Base-by-base conservation (phyloP, 2,113 vertebrate genomes). In the Brevimyrus niger region DNA sequence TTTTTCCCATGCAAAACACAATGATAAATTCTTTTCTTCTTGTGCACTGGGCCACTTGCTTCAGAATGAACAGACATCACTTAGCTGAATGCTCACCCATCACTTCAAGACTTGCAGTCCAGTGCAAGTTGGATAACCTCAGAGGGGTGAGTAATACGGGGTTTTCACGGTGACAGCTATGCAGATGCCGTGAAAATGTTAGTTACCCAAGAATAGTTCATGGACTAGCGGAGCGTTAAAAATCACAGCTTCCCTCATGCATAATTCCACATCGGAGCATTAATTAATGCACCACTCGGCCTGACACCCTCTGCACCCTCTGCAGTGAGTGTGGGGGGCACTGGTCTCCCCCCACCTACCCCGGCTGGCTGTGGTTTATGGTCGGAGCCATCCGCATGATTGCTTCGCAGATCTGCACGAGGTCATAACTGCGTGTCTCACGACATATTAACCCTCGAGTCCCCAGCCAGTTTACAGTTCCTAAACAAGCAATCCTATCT, bases 181-280 rank as follows among this genome's bases (percentile, higher is more conserved):
- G 4, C 23, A 38, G 42, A 69, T 61, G 47, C 51, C 17, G 13
- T n/a, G 31, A 73, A 48, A 61, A 55, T 31, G 51, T 61, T 27
- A 31, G 31, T 46, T 48, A 10, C 31, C 46, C 46, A 53, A 73
- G 69, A 76, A 50, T 80, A 38, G 46, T 44, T 10, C 19, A 46
- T 46, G 3, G 58, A 10, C 61, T 44, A 88, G 44, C n/a, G 0
- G 3, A 31, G 86, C 42, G 86, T 88, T 76, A 53, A 86, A 90
- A 86, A 53, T 89, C 73, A 86, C 80, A 65, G 65, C 86, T 80
- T 21, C 50, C 8, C 58, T 91, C 90, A 89, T 90, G 76, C 51
- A 88, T 90, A 88, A 88, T 88, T 91, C 91, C 88, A 90, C 89
- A 89, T 89, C 87, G 89, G 42, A 50, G 65, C 73, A 47, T 83